Evolutionary conservation across 2,888 invertebrate species (phyloP), one percentile per base, ranked within the genome.

Genomic region (Macrosoma leucophasiata): DNA sequence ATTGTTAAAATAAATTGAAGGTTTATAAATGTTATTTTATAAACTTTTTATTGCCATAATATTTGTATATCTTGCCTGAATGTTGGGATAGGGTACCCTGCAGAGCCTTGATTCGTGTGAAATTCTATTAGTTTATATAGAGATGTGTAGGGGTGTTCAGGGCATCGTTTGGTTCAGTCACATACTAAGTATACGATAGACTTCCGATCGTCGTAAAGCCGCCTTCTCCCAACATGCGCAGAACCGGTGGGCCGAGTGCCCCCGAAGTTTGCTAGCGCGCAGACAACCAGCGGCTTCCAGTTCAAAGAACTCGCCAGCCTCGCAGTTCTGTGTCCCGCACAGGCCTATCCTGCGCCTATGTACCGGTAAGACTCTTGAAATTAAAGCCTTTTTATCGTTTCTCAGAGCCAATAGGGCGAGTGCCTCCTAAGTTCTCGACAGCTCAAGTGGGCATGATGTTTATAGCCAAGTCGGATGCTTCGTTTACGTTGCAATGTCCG

Each of bases 41-140:
- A 34, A 39, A 31, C n/a, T n/a, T 36, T 34, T 46, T 31, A 25
- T 38, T 48, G 38, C 41, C 45, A 41, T 43, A 29, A 39, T n/a
- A 50, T 39, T 44, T 60, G 50, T 51, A n/a, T n/a, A 66, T 74
- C 78, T 90, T 92, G 93, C 95, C 95, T 95, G 95, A 94, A 95
- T 95, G 95, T 95, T 95, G 95, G 95, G 95, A 95, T 95, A 94
- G 95, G 95, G 95, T 95, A 94, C 93, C 93, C 93, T 93, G 93
- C 75, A 75, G 77, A 82, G 81, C 78, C 82, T 74, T 73, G 63
- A 78, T 81, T 63, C 74, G 74, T 74, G 68, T 52, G 49, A 41
- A 42, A 21, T 33, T 32, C 33, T 31, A 31, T 42, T 45, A 31
- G 14, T 29, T 34, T 33, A 37, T 66, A 36, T 46, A 11, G 26